Conservation (phyloP, 2,888 invertebrate genomes). For the Adelognathus sp. region DNA sequence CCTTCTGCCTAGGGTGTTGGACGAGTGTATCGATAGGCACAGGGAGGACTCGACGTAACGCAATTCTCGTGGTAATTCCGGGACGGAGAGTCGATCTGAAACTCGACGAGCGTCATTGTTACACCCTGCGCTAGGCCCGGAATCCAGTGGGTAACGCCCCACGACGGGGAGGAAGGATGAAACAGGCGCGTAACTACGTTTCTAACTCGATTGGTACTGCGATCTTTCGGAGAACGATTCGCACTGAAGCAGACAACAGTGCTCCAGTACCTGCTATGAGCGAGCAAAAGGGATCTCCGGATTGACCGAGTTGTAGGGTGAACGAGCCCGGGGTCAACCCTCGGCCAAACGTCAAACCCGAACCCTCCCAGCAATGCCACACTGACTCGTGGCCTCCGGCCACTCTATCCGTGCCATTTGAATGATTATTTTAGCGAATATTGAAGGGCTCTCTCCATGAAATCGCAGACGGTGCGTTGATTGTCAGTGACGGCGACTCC, state of each 20-base stretch:
- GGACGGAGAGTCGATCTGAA: constrained; percentile 37
- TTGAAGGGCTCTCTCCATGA: constrained; percentile 27
- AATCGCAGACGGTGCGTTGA: constrained; percentile 24
- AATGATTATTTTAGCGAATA: constrained; percentile 60
- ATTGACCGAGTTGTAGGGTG: constrained; percentile 18
- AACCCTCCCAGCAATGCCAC: not conserved
- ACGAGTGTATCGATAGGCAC: constrained; percentile 60
- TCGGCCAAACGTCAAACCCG: constrained; percentile 36
- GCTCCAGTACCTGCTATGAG: not conserved
- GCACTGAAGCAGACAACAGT: constrained; percentile 9
- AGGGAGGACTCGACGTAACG: constrained; percentile 63
- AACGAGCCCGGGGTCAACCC: constrained; percentile 36
- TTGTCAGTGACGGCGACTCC: constrained; percentile 20
- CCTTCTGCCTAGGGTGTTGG: not conserved
- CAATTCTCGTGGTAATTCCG: constrained; percentile 72
- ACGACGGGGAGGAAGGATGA: constrained; percentile 65
- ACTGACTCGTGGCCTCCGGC: not conserved
- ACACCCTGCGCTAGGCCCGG: constrained; percentile 38
- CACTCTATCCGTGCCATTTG: constrained; percentile 36
- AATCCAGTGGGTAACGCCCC: constrained; percentile 59
- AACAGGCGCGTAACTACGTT: constrained; percentile 71
- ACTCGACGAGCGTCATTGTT: constrained; percentile 42
- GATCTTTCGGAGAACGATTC: constrained; percentile 68
- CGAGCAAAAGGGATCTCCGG: constrained; percentile 15
- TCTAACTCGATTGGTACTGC: constrained; percentile 71